Percentiles rank a stretch among this genome's conserved stretches.
Conservation (phyloP, 2,797 vertebrate species). For the Hipposideros larvatus region DNA sequence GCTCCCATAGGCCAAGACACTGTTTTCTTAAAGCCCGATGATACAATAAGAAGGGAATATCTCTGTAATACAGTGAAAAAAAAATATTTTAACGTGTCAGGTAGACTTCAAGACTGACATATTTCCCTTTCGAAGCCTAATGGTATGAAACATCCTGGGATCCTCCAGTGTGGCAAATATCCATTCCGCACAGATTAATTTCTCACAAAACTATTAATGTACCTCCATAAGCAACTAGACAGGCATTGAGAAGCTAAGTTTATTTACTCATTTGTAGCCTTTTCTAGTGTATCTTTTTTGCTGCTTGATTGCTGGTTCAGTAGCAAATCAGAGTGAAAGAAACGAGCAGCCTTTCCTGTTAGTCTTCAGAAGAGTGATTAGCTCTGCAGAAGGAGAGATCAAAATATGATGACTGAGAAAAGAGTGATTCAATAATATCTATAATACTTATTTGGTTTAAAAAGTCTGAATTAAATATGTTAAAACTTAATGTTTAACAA, state of each 20-base stretch:
- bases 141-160: background rate
- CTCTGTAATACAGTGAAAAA: background rate
- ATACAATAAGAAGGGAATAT: background rate
- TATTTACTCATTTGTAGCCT: background rate
- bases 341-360: background rate
- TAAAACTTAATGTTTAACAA: background rate
- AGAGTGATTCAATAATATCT: background rate
- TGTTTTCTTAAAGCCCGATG: background rate
- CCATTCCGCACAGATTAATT: background rate
- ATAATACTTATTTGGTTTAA: background rate
- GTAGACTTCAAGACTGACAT: background rate
- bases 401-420: background rate
- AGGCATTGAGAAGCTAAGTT: background rate
- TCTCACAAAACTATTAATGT: background rate
- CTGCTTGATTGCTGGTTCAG: background rate
- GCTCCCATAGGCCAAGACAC: background rate
- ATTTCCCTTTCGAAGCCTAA: background rate
- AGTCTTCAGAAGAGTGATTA: background rate
- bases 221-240: background rate
- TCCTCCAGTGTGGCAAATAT: background rate
- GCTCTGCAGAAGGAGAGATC: background rate
- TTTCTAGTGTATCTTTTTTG: background rate
- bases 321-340: constrained; percentile 18
- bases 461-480: background rate
- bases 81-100: background rate